Base-by-base conservation (phyloP, 1,140 invertebrate genomes). In the Spodoptera litura region DNA sequence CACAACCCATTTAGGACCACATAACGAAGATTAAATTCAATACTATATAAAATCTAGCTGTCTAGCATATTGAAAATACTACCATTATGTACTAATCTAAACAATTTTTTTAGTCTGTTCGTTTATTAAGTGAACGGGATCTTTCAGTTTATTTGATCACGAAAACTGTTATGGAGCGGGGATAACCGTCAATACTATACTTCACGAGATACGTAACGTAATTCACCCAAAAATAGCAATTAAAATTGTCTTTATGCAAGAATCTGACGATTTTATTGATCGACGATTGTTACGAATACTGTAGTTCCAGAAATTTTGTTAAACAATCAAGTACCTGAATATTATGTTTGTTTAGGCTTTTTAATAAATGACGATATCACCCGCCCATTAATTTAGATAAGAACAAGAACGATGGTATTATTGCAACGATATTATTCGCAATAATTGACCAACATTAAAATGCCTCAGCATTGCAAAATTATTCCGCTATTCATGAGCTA, bases 401-500 rank as follows among this genome's bases (percentile, higher is more conserved):
- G 31, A 13, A 61, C 11, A 6, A 61, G 3, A 61, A 35, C 12
- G 31, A 31, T 27, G 58, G 10, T 13, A 20, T 61, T 9, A 31
- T 61, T 31, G 25, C 27, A 61, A 35, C 25, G 9, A 56, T 25
- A 61, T 49, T 20, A 15, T 49, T 11, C 62, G n/a, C 62, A 20
- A 25, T 66, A 66, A 66, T 66, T 66, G 62, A 66, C 62, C 62
- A 49, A 66, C 38, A 66, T 25, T 13, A 13, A 31, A 20, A 49
- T 66, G 38, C 15, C 62, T 20, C 15, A 66, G 38, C 38, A 38
- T 38, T 66, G 25, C 2, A 52, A 70, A 70, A 53, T 52, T 11
- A 66, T 70, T 53, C 49, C 49, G 38, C 62, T 66, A 66, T n/a
- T 49, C 38, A 66, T 66, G 25, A 49, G 38, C 62, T 49, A 66